phyloP scores from a whole-genome alignment of 2,888 invertebrate genomes.

The Cephus nigrinus region DNA sequence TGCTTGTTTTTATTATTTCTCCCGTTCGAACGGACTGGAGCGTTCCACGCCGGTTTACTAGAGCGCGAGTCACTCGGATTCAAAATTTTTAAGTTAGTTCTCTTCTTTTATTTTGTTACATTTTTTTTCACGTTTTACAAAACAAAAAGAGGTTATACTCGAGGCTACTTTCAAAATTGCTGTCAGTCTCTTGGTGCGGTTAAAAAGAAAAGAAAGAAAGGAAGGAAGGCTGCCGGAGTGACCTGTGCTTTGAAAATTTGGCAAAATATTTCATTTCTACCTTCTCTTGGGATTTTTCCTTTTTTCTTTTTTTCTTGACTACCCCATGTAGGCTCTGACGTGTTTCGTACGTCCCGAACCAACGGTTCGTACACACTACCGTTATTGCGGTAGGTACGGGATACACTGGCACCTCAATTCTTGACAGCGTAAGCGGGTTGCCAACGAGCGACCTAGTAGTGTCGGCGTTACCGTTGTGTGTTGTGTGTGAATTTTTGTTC shows the following conservation, averaged over 20 bases:
- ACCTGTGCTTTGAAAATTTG: not conserved
- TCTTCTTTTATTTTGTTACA: not conserved
- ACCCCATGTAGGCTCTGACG: not conserved
- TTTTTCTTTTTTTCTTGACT: not conserved
- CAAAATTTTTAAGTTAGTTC: not conserved
- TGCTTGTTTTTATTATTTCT: not conserved
- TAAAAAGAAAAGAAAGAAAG: not conserved
- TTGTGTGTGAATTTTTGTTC: not conserved
- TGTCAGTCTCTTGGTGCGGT: not conserved
- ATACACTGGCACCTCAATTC: not conserved
- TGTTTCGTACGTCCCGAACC: not conserved
- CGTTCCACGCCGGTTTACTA: not conserved
- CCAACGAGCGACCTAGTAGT: not conserved
- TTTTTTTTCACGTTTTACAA: not conserved
- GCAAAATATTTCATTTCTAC: not conserved
- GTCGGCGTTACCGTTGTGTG: not conserved
- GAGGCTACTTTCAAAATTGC: not conserved
- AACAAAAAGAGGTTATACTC: not conserved
- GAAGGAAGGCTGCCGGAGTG: not conserved
- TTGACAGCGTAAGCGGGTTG: not conserved
- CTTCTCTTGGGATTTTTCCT: not conserved
- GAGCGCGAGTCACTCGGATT: conserved; percentile 2
- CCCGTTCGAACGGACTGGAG: not conserved
- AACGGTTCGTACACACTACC: not conserved
- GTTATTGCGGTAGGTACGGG: conserved; percentile 7